Evolutionary conservation across 1,140 invertebrate genomes (phyloP), one percentile per base, ranked within the genome.

Genomic region (Trachelipus rathkii): DNA sequence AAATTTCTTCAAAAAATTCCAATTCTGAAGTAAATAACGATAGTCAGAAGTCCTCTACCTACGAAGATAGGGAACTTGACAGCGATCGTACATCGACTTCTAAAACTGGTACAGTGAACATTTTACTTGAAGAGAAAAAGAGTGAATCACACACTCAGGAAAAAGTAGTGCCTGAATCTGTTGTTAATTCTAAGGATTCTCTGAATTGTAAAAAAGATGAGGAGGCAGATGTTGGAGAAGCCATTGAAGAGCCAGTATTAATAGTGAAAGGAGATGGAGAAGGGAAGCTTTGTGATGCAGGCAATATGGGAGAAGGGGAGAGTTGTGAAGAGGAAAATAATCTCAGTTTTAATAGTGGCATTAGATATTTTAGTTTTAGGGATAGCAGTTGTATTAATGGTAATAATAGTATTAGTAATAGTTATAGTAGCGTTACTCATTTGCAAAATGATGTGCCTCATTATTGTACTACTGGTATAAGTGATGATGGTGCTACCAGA

Each of bases 191-290:
- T 33, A 33, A 33, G 33, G 6, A 33, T 33, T 33, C 33, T 33
- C 33, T 33, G 33, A 33, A 3, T 3, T 33, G 33, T 33, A 33
- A 33, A 76, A 46, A 72, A 19, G 70, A 71, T n/a, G n/a, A 33
- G 78, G 82, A 33, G 83, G 82, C 9, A 82, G 84, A 23, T 70
- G 50, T 53, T 15, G n/a, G 60, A 50, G 75, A 92, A 83, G 89
- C 88, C 77, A 90, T 93, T 71, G 89, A 89, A 83, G 91, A 93
- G 83, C 89, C 89, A 8, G 86, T 92, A 0, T 88, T 92, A 87
- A 88, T 88, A 83, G 87, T 93, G 82, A 88, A 87, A 80, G 92
- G 92, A 2, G 89, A 90, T 82, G 92, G 92, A 75, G 87, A 86
- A 66, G 92, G 92, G n/a, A 85, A 83, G 24, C 89, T 90, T n/a